Evolutionary conservation across 2,888 invertebrate species (phyloP), one percentile per base, ranked within the genome.

Genomic region (Rosalia funebris): DNA sequence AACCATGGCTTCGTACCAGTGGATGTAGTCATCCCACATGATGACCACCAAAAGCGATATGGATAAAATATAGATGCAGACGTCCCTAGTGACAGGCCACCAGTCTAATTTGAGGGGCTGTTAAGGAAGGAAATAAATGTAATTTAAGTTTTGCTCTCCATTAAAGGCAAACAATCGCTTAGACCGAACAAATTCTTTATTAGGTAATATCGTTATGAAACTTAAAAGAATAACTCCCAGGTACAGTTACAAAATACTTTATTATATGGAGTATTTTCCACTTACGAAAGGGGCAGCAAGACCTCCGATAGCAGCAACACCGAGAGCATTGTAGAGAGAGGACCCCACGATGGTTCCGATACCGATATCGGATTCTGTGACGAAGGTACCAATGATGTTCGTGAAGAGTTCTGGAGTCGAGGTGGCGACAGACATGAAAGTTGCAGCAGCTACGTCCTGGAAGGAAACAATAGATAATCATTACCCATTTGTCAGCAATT

Each of bases 101-200:
- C 25, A 25, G 25, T 3, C 9, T 5, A 25, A 83, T 69, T 87
- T 83, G 20, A 94, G 89, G 0, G 90, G 88, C 92, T 93, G 79
- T 31, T 84, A 76, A 60, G 57, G 39, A 52, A 68, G 44, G 54
- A 15, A 54, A 53, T 15, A 11, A 36, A 37, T n/a, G n/a, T n/a
- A n/a, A n/a, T n/a, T n/a, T n/a, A n/a, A n/a, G n/a, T n/a, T n/a
- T n/a, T n/a, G n/a, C n/a, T n/a, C n/a, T n/a, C n/a, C n/a, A n/a
- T n/a, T n/a, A n/a, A n/a, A n/a, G n/a, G n/a, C n/a, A n/a, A n/a
- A n/a, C n/a, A n/a, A n/a, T n/a, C n/a, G n/a, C n/a, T n/a, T n/a
- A n/a, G n/a, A n/a, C n/a, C n/a, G 25, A 25, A 9, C 9, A 3
- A 25, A 25, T 25, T 5, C 25, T 9, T 3, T 25, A 3, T 25